Evolutionary conservation across 2,888 invertebrate species (phyloP), one percentile per base, ranked within the genome.

Genomic region (Andrena marginata): DNA sequence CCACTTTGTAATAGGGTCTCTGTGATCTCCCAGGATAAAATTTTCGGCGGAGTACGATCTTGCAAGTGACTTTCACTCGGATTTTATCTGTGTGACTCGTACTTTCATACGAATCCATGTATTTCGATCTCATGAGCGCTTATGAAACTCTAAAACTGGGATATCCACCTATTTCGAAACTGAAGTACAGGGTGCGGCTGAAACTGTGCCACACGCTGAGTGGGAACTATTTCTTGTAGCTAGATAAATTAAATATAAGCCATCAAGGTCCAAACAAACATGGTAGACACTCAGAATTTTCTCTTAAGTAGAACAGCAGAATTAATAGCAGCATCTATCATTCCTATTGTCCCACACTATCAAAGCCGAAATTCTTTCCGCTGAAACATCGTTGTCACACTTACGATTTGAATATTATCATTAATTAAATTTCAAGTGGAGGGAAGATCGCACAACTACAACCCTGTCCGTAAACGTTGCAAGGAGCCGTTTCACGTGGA

Each of bases 401-500:
- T 16, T 42, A 1, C 4, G 5, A 42, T 42, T 42, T 42, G 42
- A 42, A 42, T 42, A 16, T 16, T 16, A 42, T 42, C 42, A 42
- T 42, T 42, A 42, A 42, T 42, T 42, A 42, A 16, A 42, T 16
- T 42, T 42, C 42, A 42, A 42, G 42, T 42, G 3, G 42, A 16
- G 42, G 42, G 42, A 42, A 42, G 42, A 42, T 16, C 42, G 42
- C 42, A 42, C 16, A 42, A 42, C 42, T 13, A 42, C 42, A 42
- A 42, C 13, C 42, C 42, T 1, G 42, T 1, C 42, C 42, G 42
- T 42, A 42, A 42, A 35, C 48, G 71, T 80, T 60, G 56, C 29
- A 79, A 70, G 54, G 48, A 69, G 16, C 65, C 77, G 77, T 79
- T 79, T 68, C 63, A 56, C 60, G 54, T 23, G n/a, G 69, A 59